Evolutionary conservation across 2,888 invertebrate genomes (phyloP), one percentile per base, ranked within the genome.

Genomic region (Pachycephus smyrnensis): DNA sequence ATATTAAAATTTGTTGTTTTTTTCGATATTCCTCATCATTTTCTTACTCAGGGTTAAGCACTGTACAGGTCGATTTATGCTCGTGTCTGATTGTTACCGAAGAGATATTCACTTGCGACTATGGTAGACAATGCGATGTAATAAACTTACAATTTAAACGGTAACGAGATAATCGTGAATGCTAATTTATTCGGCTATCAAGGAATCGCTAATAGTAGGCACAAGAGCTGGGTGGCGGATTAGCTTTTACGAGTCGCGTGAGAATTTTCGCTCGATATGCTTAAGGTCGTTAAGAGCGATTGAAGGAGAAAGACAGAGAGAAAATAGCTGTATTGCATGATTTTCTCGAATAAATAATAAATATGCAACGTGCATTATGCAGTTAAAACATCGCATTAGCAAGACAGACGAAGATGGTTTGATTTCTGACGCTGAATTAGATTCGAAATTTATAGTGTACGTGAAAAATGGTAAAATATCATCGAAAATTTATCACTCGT

Each of bases 231-330:
- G 23, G 55, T 23, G 23, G 23, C 23, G 55, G 6, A 55, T 33
- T 71, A 23, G 15, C 31, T 30, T 71, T 71, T 71, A 71, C 71
- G 30, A 71, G 30, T 71, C 23, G 71, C 71, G 71, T 71, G 71
- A 71, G 71, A 30, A 1, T 32, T 33, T 33, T 30, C 71, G 30
- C 12, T 30, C 9, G 30, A 71, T 71, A 31, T 3, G 11, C 31
- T 55, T 55, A 55, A 55, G 6, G 23, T 40, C 40, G 40, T 40
- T 40, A 40, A 40, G 40, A 40, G 40, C 23, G 6, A 9, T 23
- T 23, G 40, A 40, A 6, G 40, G 1, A 40, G 15, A 40, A 9
- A 23, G 40, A 40, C 40, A 40, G 40, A 15, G 40, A 40, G 40
- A 40, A 40, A 40, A 23, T 23, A 40, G 40, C 23, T 23, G 40